Base-by-base conservation (phyloP, 2,113 vertebrate species). In the Tragelaphus buxtoni region DNA sequence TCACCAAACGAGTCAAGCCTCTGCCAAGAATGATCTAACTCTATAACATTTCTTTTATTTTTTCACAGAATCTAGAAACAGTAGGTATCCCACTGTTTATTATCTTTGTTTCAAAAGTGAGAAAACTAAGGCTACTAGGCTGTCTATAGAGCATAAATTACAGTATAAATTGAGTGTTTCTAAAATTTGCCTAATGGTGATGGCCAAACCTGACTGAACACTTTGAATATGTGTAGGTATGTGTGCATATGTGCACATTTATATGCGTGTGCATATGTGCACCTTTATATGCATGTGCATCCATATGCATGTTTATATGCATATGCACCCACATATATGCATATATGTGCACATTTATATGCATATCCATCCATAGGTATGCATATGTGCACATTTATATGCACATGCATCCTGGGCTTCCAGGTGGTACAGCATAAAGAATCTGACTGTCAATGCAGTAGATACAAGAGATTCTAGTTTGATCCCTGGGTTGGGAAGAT, bases 101-200 rank as follows among this genome's bases (percentile, higher is more conserved):
- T 55, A 89, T 79, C 28, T 95, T 87, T 90, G 56, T 79, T 86
- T 97, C 35, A 94, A 94, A 94, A 96, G 83, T 90, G 17, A 92
- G 10, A 88, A 92, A 65, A 81, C 39, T 83, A 87, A 96, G 49
- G 35, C 87, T 84, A 86, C 47, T 58, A 85, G 26, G 63, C n/a
- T 92, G 39, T n/a, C 28, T 84, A 55, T 65, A 10, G 28, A 88
- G 60, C 28, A 90, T 51, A 92, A 84, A 56, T 79, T 80, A 14
- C 53, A 90, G 16, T 58, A 6, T 76, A 93, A 83, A 90, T 28
- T 58, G 16, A 5, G 12, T 2, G 24, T 93, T 95, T 89, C 55
- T 74, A 91, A 69, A 96, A 95, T 42, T 22, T 56, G 14, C 32
- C 91, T 94, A 45, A 85, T 95, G 26, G 51, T 53, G 58, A 74